Base-by-base conservation (phyloP, 2,797 vertebrate species). In the Rhinophrynus dorsalis region DNA sequence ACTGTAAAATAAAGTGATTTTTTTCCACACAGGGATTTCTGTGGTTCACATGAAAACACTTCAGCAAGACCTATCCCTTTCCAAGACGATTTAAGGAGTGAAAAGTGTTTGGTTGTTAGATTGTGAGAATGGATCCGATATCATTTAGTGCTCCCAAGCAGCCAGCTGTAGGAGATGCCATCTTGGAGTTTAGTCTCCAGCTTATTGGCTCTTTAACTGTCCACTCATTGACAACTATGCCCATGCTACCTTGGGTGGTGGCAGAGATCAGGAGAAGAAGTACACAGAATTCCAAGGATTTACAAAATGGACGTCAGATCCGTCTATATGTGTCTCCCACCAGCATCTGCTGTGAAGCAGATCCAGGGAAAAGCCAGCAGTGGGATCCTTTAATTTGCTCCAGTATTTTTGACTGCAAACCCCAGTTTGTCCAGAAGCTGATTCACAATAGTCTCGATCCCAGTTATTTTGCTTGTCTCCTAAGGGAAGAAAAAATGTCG, bases 161-260 rank as follows among this genome's bases (percentile, higher is more conserved):
- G 7, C 58, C 18, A 30, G 62, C 81, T 21, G 78, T 86, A 1
- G 77, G 50, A 2, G 86, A 85, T 47, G 79, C 78, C 32, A 88
- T 89, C 2, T 78, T 93, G 48, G 86, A 67, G 58, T 98, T 95
- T 76, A 83, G 81, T 48, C 89, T 99, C 24, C 90, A 90, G 21
- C 79, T 99, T 3, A 81, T 91, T 5, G 95, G 96, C 26, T 95
- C 88, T 15, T 79, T 94, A 72, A 81, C 86, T 0, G 93, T 98
- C 32, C 94, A 98, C 65, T 79, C 88, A 1, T 87, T 96, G 42
- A 98, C 95, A 75, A 96, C 95, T 44, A 95, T 94, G 95, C 80
- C 96, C 56, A 94, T 98, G 93, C 89, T 99, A 54, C 96, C 97
- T 0, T 98, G 97, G 97, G 90, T 98, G 44, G 93, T 97, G 82